phyloP scores from a whole-genome alignment of 2,113 vertebrate species.

The Drymodes brunneopygia region DNA sequence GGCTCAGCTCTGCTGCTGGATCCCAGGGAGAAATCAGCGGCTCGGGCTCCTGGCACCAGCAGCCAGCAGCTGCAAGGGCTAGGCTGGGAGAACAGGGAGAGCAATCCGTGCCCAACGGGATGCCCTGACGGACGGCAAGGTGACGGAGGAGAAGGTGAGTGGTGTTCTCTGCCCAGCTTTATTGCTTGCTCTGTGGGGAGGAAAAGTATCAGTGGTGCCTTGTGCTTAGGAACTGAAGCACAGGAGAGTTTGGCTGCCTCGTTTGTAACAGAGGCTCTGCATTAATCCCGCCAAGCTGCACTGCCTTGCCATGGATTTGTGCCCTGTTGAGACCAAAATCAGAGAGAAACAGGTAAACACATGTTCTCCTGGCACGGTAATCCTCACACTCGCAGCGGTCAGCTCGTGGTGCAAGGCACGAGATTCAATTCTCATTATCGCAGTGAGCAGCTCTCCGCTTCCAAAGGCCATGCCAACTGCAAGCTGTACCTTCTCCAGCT shows the following conservation, averaged over 20 bases:
- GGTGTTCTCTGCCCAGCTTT: background rate
- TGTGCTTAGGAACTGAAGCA: background rate
- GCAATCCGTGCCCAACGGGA: accelerated
- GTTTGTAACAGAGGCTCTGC: background rate
- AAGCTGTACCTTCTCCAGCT: background rate
- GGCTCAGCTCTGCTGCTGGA: background rate
- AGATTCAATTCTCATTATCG: background rate
- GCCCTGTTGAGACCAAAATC: background rate
- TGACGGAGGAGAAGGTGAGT: background rate
- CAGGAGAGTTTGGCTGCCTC: background rate
- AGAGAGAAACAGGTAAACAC: background rate
- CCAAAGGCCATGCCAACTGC: background rate
- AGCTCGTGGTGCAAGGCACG: background rate
- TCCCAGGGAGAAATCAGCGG: background rate
- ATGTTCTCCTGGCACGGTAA: background rate
- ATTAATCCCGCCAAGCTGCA: background rate
- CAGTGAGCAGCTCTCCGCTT: background rate
- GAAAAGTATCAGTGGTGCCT: background rate
- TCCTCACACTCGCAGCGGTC: accelerated
- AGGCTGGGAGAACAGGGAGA: background rate
- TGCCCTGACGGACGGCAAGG: background rate
- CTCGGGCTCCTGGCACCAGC: background rate
- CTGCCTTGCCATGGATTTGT: background rate
- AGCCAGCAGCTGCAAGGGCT: background rate
- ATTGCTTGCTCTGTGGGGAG: background rate